Conservation (phyloP, 64 coral and sea anemone genomes). For the Montipora efflorescens region DNA sequence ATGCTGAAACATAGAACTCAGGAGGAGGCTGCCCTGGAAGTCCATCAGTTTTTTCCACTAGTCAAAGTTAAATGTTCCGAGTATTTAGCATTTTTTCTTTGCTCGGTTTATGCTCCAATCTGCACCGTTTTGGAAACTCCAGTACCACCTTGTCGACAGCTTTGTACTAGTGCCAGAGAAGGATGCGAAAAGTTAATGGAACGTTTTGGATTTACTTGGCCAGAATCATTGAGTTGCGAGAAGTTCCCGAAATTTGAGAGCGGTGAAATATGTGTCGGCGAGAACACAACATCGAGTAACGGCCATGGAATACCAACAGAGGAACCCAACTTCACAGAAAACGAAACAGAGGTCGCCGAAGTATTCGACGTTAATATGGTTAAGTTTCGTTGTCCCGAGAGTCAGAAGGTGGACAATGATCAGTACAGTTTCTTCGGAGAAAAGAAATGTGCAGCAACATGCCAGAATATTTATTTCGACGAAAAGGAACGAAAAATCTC, state of each 20-base stretch:
- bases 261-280: slow-evolving; percentile 72
- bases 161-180: slow-evolving; percentile 64
- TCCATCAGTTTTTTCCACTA: slow-evolving; percentile 45
- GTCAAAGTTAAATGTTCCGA: slow-evolving; percentile 60
- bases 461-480: slow-evolving; percentile 95
- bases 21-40: slow-evolving; percentile 4
- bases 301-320: no score
- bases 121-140: not conserved
- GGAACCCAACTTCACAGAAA: no score
- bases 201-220: slow-evolving; percentile 30
- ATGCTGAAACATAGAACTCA: slow-evolving; percentile 56
- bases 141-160: slow-evolving; percentile 50
- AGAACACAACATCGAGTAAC: slow-evolving; percentile 45
- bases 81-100: slow-evolving; percentile 66
- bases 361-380: slow-evolving; percentile 59
- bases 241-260: slow-evolving; percentile 4
- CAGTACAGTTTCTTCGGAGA: slow-evolving; percentile 85
- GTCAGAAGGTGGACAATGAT: slow-evolving; percentile 80
- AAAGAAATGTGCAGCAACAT: slow-evolving; percentile 85
- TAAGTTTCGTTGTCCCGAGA: slow-evolving; percentile 76
- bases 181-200: slow-evolving; percentile 37
- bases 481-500: slow-evolving; percentile 85
- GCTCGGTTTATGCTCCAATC: slow-evolving; percentile 54
- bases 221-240: slow-evolving; percentile 19
- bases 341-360: no score